Percentiles rank a stretch among this genome's conserved stretches.
Evolutionary conservation across 1,140 invertebrate species (phyloP).

Genomic region (Aphelinus certus): DNA sequence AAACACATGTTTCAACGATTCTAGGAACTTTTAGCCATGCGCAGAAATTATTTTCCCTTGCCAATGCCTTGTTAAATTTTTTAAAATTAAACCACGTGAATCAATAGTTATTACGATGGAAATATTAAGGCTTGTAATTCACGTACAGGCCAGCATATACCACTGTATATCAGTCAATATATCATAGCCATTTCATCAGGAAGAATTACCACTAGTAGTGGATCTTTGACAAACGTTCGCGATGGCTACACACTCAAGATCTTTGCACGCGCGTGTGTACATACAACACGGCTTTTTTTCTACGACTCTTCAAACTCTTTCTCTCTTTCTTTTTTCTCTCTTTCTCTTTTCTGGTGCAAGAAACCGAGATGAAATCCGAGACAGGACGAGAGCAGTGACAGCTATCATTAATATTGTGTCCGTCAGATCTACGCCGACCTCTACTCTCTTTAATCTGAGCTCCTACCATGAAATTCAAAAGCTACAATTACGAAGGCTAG

Average conservation of each 20-base stretch:
- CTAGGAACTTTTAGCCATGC: no score
- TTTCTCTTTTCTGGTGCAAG: constrained; percentile 32
- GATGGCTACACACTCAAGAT: background rate
- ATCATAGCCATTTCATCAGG: constrained; percentile 37
- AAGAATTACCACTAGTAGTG: constrained; percentile 30
- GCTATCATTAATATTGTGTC: constrained; percentile 58
- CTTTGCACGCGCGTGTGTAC: background rate
- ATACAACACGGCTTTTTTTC: constrained; percentile 16
- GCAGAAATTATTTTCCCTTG: no score
- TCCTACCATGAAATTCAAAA: constrained; percentile 40
- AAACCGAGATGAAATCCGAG: constrained; percentile 37
- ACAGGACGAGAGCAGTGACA: constrained; percentile 26
- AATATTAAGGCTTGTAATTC: no score
- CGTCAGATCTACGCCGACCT: constrained; percentile 60
- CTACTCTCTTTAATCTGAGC: constrained; percentile 43
- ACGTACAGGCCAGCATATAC: constrained; percentile 1
- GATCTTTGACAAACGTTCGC: constrained; percentile 5
- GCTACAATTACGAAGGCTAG: constrained; percentile 38
- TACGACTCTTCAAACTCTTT: background rate
- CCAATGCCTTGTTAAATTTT: no score
- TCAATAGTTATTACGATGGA: no score
- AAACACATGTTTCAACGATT: no score
- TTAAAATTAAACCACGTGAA: no score
- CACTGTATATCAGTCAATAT: constrained; percentile 32
- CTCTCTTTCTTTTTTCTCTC: background rate